Percentiles rank a stretch among this genome's conserved stretches.
These are phyloP conservation scores for Pitta sordida DNA, from an alignment of 2,113 vertebrate genomes.

Conservation along the genomic window DNA sequence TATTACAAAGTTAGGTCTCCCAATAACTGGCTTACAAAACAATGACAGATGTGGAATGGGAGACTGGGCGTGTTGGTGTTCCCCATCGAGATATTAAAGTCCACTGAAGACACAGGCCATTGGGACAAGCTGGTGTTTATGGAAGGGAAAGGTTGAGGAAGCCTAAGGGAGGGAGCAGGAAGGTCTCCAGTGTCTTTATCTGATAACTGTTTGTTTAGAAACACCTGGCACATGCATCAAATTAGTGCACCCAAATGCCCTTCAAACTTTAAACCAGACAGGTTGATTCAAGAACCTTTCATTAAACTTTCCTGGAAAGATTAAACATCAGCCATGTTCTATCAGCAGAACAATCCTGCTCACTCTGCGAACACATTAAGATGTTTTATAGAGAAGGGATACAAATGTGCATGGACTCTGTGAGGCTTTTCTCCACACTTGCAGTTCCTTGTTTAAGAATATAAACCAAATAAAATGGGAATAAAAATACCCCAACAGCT, in stretches of 20 bases:
- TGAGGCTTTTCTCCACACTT: background rate
- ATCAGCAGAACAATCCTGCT: background rate
- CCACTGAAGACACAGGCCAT: background rate
- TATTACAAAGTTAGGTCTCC: background rate
- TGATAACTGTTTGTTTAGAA: constrained; percentile 43
- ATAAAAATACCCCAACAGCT: background rate
- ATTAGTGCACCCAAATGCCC: constrained; percentile 24
- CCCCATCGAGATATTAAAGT: background rate
- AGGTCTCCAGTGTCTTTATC: background rate
- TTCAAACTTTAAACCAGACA: constrained; percentile 60
- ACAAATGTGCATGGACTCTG: background rate
- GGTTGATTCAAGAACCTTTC: constrained; percentile 44
- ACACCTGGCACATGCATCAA: constrained; percentile 10
- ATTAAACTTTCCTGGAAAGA: constrained; percentile 56
- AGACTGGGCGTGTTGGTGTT: background rate
- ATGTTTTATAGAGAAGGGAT: background rate
- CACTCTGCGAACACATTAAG: background rate
- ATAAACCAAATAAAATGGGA: background rate
- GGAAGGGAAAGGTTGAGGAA: background rate
- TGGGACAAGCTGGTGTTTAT: background rate
- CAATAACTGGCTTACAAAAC: background rate
- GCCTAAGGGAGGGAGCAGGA: background rate
- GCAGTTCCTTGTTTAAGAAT: background rate
- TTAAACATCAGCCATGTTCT: constrained; percentile 51
- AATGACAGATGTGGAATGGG: background rate